Evolutionary conservation across 2,797 vertebrate species (phyloP), one percentile per base, ranked within the genome.

Genomic region (Crax fasciolata): DNA sequence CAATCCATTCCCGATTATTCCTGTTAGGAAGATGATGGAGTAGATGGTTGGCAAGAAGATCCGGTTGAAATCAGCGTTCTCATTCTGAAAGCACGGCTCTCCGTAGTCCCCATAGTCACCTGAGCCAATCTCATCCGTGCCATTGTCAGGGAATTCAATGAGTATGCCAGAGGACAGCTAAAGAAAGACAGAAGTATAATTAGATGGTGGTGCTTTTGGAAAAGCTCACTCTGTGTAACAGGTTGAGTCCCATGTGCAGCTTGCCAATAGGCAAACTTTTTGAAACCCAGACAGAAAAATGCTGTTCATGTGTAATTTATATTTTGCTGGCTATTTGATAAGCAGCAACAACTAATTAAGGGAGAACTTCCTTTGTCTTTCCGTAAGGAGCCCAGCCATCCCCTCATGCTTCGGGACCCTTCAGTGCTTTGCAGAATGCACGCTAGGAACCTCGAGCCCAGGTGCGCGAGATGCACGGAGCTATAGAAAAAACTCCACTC

Each of bases 1-100:
- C 96, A 99, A 97, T 96, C 99, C 99, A 92, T 99, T 99, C 71
- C 99, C 99, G 3, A 99, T 96, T 88, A 99, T 98, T 95, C 99
- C 99, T 6, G 99, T 98, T 73, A 99, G 9, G 78, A 99, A 99
- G 93, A 99, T 99, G 97, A 99, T 98, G 94, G 99, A 99, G 54
- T 98, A 99, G 79, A 99, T 98, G 0, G 97, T 98, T 2, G 99
- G 99, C 48, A 99, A 97, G 97, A 99, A 99, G 96, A 99, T 98
- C 55, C 98, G 98, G 93, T 99, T 99, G 98, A 99, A 99, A 88
- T 98, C 92, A 0, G 82, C 95, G 73, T 97, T 98, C 66, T 98
- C 95, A 0, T 97, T 94, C 35, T 94, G 84, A 70, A 91, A 98
- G 89, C 99, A 99, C 8, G 98, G 96, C 55, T 98, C 98, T 43